Conservation (phyloP, 2,113 vertebrate species). For the Girardinichthys multiradiatus region DNA sequence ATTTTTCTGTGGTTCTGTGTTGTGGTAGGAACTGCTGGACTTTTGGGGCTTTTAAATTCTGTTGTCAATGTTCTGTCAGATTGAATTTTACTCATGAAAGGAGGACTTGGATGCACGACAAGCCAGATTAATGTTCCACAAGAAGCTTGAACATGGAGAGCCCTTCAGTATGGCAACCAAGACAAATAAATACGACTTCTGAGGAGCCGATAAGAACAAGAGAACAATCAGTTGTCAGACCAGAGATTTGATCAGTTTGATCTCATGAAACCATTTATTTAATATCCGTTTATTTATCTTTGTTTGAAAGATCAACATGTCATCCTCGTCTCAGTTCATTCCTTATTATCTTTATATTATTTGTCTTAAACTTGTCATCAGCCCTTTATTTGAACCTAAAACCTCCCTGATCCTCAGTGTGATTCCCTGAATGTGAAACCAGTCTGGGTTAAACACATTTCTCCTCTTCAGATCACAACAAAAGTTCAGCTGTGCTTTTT, state of each 20-base stretch:
- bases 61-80: background rate
- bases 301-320: too few species aligned
- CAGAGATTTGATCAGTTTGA: background rate
- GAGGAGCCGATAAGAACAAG: background rate
- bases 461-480: slow-evolving; percentile 2
- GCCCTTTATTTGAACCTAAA: too few species aligned
- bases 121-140: background rate
- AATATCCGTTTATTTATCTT: too few species aligned
- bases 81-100: background rate
- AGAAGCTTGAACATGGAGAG: background rate
- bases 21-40: background rate
- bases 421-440: background rate
- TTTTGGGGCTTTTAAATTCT: background rate
- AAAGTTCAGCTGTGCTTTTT: slow-evolving; percentile 13
- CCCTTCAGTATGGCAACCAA: background rate
- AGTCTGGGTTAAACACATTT: slow-evolving; percentile 3
- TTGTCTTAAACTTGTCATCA: too few species aligned
- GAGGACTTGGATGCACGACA: background rate
- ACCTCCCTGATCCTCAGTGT: too few species aligned
- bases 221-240: too few species aligned
- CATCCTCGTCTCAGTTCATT: background rate
- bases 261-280: background rate
- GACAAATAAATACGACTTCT: background rate
- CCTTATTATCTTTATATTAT: background rate
- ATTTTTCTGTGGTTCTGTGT: background rate